Evolutionary conservation across 2,113 vertebrate genomes (phyloP).

Genomic region (Phyllopteryx taeniolatus): DNA sequence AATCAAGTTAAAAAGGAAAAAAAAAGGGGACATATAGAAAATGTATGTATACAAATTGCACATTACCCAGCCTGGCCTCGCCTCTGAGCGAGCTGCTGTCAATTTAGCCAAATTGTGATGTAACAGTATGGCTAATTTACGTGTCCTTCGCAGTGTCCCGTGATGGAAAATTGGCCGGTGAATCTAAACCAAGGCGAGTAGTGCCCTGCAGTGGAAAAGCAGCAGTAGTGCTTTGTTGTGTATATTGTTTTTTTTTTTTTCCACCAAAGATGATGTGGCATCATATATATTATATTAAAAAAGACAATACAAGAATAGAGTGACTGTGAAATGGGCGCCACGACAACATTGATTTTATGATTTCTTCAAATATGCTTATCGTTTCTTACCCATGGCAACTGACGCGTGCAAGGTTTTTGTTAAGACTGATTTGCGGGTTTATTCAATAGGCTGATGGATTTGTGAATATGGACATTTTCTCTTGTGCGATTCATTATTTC

Average conservation of each 20-base stretch:
- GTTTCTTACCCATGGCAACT: not conserved
- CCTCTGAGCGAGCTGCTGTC: too few species aligned
- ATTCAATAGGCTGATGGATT: constrained; percentile 38
- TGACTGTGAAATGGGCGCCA: not conserved
- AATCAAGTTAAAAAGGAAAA: too few species aligned
- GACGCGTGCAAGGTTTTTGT: constrained; percentile 28
- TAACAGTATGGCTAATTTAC: too few species aligned
- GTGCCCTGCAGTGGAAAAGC: not conserved
- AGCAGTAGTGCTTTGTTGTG: not conserved
- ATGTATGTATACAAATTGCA: too few species aligned
- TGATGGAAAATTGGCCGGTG: not conserved
- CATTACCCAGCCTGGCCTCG: too few species aligned
- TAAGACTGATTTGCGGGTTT: constrained; percentile 16
- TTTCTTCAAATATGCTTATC: not conserved
- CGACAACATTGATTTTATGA: not conserved
- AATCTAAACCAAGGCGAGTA: not conserved
- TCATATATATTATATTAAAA: constrained; percentile 29
- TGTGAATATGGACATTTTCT: constrained; percentile 76
- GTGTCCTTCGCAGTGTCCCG: too few species aligned
- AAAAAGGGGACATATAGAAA: too few species aligned
- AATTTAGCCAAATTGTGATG: too few species aligned
- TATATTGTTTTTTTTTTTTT: constrained; percentile 29
- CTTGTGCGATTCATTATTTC: constrained; percentile 57
- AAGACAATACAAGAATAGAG: constrained; percentile 32
- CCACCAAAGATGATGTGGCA: constrained; percentile 87